These are phyloP conservation scores for Apis florea DNA, from an alignment of 1,140 invertebrate species.

Conservation along the genomic window DNA sequence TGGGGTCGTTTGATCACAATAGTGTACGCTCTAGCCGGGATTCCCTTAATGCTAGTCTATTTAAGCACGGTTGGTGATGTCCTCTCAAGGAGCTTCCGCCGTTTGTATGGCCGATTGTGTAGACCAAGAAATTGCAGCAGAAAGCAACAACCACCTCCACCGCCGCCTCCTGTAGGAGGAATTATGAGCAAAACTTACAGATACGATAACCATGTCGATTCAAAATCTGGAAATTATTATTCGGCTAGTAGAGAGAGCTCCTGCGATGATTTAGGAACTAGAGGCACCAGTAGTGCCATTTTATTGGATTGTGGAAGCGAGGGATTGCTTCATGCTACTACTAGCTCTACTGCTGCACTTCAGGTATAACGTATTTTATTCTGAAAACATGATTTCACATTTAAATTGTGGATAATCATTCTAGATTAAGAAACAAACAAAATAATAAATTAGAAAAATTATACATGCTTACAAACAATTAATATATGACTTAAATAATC, in stretches of 20 bases:
- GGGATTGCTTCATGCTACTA: conserved; percentile 73
- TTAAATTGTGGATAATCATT: not conserved
- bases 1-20: conserved; percentile 93
- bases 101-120: conserved; percentile 81
- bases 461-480: not conserved
- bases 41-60: conserved; percentile 94
- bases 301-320: conserved; percentile 75
- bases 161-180: conserved; percentile 64
- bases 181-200: conserved; percentile 72
- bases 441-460: not conserved
- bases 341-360: conserved; percentile 72
- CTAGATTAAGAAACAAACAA: not conserved
- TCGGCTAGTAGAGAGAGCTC: conserved; percentile 75
- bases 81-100: conserved; percentile 83
- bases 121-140: conserved; percentile 69
- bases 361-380: conserved; percentile 62
- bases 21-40: conserved; percentile 92
- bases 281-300: conserved; percentile 72
- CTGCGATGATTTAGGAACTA: conserved; percentile 73
- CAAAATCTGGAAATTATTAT: conserved; percentile 70
- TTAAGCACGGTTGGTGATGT: conserved; percentile 92
- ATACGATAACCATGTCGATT: conserved; percentile 78
- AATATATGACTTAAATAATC: not conserved
- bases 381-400: not conserved
- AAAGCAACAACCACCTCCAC: conserved; percentile 71